Evolutionary conservation across 1,140 invertebrate genomes (phyloP), one percentile per base, ranked within the genome.

Genomic region (Lanistes nyassanus): DNA sequence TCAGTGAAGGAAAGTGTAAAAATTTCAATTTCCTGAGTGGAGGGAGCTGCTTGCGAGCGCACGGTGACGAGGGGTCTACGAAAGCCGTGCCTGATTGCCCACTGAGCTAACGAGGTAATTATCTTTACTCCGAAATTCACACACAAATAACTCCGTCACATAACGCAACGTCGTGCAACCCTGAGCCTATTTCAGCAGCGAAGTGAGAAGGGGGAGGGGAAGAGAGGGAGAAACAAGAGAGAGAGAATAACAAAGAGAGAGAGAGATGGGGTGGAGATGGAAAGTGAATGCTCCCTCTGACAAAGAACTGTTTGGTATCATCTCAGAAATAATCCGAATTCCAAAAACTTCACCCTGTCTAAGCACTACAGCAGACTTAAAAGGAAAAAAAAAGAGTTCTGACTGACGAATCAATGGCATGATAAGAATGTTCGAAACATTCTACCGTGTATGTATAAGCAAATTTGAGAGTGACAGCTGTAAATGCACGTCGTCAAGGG

Each of bases 1-100:
- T 68, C 66, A 26, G 42, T 53, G 66, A 68, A 68, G 66, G 66
- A 68, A 68, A 68, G 42, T 51, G 66, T 51, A 68, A 68, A 68
- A 68, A 53, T 51, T 68, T 68, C 66, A 68, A 68, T 68, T 68
- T 68, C 66, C 66, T 51, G 39, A 26, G 7, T 23, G 42, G 66
- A 51, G 39, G 66, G 39, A 36, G 36, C 65, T 66, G 65, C 37
- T 23, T 31, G n/a, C 31, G n/a, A 36, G 31, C 31, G 11, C 34
- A 26, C 23, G 19, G 16, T 13, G 64, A n/a, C 3, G 31, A 39
- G 64, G 23, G 36, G 16, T 36, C 64, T 39, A 39, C 65, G 21
- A n/a, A 39, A n/a, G 11, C 65, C 29, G 21, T 29, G 66, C 66
- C 42, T 51, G 66, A 68, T 68, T 68, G 53, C 66, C 42, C 53